Percentiles rank a stretch among this genome's conserved stretches.
phyloP scores from a whole-genome alignment of 2,113 vertebrate genomes.

The Limnothrissa miodon region DNA sequence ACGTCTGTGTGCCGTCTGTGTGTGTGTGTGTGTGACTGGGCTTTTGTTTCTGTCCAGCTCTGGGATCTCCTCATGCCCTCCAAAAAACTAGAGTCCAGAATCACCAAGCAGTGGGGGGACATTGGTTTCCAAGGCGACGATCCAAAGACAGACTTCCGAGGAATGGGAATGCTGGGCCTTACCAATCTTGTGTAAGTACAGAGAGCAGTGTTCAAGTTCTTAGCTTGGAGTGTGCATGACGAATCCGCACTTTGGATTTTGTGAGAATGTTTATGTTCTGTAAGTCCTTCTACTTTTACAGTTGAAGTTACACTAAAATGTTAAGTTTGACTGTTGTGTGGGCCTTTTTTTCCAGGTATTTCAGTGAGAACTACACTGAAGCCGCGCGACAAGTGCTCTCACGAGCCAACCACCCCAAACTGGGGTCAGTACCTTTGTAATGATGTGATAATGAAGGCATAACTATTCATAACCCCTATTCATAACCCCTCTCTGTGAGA shows the following conservation, averaged over 20 bases:
- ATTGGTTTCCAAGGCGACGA: slow-evolving; percentile 98
- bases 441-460: neutral
- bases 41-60: slow-evolving; percentile 70
- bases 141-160: slow-evolving; percentile 98
- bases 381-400: slow-evolving; percentile 86
- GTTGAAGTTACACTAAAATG: neutral
- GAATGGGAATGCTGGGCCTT: slow-evolving; percentile 95
- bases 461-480: too few relatives aligned
- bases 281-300: neutral
- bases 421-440: slow-evolving; percentile 78
- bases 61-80: slow-evolving; percentile 93
- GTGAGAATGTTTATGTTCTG: neutral
- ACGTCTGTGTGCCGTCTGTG: too few relatives aligned
- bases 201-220: neutral
- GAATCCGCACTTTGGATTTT: neutral
- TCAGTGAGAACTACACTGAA: slow-evolving; percentile 86
- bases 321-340: neutral
- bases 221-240: neutral
- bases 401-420: slow-evolving; percentile 88
- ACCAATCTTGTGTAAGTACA: slow-evolving; percentile 91
- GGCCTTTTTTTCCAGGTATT: slow-evolving; percentile 76
- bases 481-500: neutral
- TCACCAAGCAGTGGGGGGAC: slow-evolving; percentile 96
- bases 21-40: neutral
- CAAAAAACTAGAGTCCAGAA: slow-evolving; percentile 81